Base-by-base conservation (phyloP, 2,797 vertebrate genomes). In the Cuculus canorus region DNA sequence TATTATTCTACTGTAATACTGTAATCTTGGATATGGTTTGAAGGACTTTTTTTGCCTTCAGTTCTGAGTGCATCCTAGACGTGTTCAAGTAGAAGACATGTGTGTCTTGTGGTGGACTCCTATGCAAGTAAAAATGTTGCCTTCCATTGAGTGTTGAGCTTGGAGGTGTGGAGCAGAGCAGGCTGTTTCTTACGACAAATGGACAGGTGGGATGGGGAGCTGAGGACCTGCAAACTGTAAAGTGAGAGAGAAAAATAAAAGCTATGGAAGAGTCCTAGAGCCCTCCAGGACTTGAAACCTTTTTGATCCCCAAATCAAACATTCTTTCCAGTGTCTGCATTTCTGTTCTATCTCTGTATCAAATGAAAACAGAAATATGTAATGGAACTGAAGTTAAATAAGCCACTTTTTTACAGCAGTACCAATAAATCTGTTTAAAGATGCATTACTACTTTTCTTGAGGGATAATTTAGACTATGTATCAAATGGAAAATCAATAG, bases 401-500 rank as follows among this genome's bases (percentile, higher is more conserved):
- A 98, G 94, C 97, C 83, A 90, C 93, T 94, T 96, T 97, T 97
- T 92, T 95, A 96, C 82, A 96, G 82, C 96, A 96, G 94, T 95
- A 95, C 95, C 94, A 97, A 97, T 98, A 98, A 97, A 98, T 98
- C 97, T 98, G 95, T 97, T 98, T 98, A 98, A 97, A 98, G 98
- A 98, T 98, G 95, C 97, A 98, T 98, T 98, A 94, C 97, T 97
- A 96, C 97, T 98, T 98, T 98, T 98, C 97, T 97, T 97, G 97
- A 97, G 96, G 97, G 96, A 97, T 98, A 98, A 98, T 98, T 98
- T 98, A 98, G 97, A 96, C 97, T 96, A 98, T 98, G 97, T 98
- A 98, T 98, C 98, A 98, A 98, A 98, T 97, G 96, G 90, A 97
- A 98, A 98, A 98, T 98, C 98, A 97, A 98, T 98, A 98, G 73